phyloP scores from a whole-genome alignment of 1,140 invertebrate species.

The Tetraneura akinire region DNA sequence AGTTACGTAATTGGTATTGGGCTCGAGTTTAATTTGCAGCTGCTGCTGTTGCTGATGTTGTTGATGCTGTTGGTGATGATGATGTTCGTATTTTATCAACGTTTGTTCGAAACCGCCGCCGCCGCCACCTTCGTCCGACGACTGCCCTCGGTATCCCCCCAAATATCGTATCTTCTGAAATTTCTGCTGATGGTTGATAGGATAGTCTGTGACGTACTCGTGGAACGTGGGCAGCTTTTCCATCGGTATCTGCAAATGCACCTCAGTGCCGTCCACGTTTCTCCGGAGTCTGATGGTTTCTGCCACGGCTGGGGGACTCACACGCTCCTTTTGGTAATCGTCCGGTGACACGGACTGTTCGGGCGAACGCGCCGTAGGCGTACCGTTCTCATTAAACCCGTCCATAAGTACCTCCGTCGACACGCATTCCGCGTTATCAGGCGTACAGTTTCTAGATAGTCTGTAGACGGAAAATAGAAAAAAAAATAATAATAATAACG shows the following conservation, averaged over 20 bases:
- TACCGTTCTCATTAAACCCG: conserved; percentile 12
- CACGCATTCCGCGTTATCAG: conserved; percentile 36
- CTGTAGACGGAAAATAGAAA: not conserved
- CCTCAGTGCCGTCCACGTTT: conserved; percentile 19
- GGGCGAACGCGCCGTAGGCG: not conserved
- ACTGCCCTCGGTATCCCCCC: conserved; percentile 26
- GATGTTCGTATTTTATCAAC: conserved; percentile 47
- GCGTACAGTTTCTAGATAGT: conserved; percentile 22
- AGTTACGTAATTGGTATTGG: conserved; percentile 7
- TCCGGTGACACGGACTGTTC: conserved; percentile 1
- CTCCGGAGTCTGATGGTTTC: conserved; percentile 28
- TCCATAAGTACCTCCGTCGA: conserved; percentile 29
- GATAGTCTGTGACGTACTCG: conserved; percentile 9
- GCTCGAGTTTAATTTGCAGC: conserved; percentile 4
- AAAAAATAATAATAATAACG: not conserved
- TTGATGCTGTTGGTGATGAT: conserved; percentile 42
- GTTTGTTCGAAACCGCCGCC: conserved; percentile 26
- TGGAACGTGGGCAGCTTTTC: conserved; percentile 42
- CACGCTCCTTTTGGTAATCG: conserved; percentile 31
- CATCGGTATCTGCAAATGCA: conserved; percentile 31
- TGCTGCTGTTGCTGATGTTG: conserved; percentile 29
- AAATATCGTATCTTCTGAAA: conserved; percentile 30
- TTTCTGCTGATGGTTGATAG: not conserved
- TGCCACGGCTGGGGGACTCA: not conserved
- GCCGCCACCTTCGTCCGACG: not conserved